Evolutionary conservation across 2,888 invertebrate species (phyloP).

Genomic region (Thereva nobilitata): DNA sequence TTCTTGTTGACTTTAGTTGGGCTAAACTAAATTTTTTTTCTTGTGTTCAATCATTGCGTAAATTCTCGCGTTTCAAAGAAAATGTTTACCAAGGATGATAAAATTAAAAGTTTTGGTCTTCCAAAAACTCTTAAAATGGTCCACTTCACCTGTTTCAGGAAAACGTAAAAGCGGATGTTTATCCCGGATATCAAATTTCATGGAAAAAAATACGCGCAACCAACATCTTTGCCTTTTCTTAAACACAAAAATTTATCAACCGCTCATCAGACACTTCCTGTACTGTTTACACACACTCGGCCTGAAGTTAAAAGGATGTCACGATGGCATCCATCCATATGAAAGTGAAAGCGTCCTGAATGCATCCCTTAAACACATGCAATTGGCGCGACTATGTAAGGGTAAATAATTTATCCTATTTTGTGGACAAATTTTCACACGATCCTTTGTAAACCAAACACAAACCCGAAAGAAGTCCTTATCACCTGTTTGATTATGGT

Average conservation of each 20-base stretch:
- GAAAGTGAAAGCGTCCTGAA: slow-evolving; percentile 30
- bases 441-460: neutral
- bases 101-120: neutral
- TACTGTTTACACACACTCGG: neutral
- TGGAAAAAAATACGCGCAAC: slow-evolving; percentile 21
- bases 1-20: neutral
- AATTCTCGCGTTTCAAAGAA: slow-evolving; percentile 25
- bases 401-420: slow-evolving; percentile 9
- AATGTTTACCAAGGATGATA: neutral
- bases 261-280: slow-evolving; percentile 25
- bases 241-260: slow-evolving; percentile 14
- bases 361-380: neutral
- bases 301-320: slow-evolving; percentile 1
- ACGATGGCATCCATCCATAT: neutral
- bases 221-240: neutral
- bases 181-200: slow-evolving; percentile 16
- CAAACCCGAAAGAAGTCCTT: neutral
- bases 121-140: slow-evolving; percentile 23
- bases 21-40: neutral
- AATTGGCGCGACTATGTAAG: neutral
- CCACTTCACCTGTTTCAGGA: slow-evolving; percentile 26
- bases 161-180: slow-evolving; percentile 16
- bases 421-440: slow-evolving; percentile 26
- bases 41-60: neutral
- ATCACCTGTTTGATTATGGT: slow-evolving; percentile 28